Conservation (phyloP, 2,113 vertebrate genomes). For the Hippocampus guttulatus region DNA sequence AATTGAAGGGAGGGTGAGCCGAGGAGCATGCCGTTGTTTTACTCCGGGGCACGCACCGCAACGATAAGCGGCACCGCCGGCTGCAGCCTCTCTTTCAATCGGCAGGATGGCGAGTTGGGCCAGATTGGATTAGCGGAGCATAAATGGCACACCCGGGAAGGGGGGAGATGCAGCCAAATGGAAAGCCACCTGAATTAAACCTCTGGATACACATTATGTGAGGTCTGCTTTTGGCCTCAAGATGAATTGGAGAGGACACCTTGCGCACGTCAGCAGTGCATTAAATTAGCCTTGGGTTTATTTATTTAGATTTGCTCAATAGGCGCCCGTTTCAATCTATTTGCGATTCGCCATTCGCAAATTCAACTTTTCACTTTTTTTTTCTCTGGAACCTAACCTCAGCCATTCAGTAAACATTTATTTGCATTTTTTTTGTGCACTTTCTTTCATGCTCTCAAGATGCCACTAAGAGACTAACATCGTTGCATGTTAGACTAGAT, state of each 20-base stretch:
- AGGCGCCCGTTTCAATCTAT: not conserved
- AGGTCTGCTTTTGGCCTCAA: constrained; percentile 10
- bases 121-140: constrained; percentile 60
- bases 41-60: constrained; percentile 11
- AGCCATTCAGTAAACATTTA: too few relatives aligned
- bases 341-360: too few relatives aligned
- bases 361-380: too few relatives aligned
- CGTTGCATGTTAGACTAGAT: too few relatives aligned
- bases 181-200: constrained; percentile 55
- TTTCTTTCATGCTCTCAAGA: too few relatives aligned
- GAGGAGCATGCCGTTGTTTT: constrained; percentile 30
- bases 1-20: constrained; percentile 29
- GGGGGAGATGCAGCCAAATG: constrained; percentile 45
- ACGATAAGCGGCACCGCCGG: constrained; percentile 37
- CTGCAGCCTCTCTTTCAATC: constrained; percentile 27
- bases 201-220: constrained; percentile 31
- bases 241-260: constrained; percentile 8
- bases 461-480: too few relatives aligned
- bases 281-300: not conserved
- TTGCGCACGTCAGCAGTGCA: constrained; percentile 3
- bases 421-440: too few relatives aligned
- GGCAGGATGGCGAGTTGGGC: constrained; percentile 26
- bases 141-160: constrained; percentile 43
- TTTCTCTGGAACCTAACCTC: too few relatives aligned
- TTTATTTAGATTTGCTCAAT: not conserved